phyloP scores from a whole-genome alignment of 2,113 vertebrate species.

The Fregetta grallaria region DNA sequence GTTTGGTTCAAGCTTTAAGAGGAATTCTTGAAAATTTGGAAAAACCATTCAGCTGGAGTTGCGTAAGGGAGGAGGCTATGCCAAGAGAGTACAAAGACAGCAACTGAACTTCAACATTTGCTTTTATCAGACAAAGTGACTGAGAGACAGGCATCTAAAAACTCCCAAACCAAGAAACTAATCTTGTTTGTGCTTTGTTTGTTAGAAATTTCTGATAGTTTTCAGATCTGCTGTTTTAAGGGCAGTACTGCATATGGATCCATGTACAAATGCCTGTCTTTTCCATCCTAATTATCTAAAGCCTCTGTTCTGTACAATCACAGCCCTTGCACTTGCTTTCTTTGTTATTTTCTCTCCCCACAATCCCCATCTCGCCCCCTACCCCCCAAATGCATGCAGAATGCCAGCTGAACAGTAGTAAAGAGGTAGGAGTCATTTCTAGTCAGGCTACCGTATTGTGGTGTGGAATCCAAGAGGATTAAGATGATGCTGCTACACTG shows the following conservation, averaged over 20 bases:
- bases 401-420: background rate
- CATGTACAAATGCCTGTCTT: background rate
- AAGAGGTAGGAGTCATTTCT: background rate
- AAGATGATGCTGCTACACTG: background rate
- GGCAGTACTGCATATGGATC: background rate
- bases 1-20: background rate
- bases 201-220: background rate
- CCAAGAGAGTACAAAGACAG: background rate
- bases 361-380: rapidly evolving
- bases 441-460: background rate
- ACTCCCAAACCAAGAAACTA: background rate
- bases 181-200: background rate
- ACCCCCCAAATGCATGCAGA: background rate
- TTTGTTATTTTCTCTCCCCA: background rate
- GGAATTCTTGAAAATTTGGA: background rate
- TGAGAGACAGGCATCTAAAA: background rate
- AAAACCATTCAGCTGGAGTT: background rate
- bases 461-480: background rate
- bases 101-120: background rate
- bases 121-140: background rate
- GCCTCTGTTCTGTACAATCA: background rate
- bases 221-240: background rate
- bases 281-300: background rate
- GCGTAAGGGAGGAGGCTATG: background rate
- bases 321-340: background rate